These are phyloP conservation scores for Archivesica marissinica DNA, from an alignment of 1,140 invertebrate species.

Conservation along the genomic window DNA sequence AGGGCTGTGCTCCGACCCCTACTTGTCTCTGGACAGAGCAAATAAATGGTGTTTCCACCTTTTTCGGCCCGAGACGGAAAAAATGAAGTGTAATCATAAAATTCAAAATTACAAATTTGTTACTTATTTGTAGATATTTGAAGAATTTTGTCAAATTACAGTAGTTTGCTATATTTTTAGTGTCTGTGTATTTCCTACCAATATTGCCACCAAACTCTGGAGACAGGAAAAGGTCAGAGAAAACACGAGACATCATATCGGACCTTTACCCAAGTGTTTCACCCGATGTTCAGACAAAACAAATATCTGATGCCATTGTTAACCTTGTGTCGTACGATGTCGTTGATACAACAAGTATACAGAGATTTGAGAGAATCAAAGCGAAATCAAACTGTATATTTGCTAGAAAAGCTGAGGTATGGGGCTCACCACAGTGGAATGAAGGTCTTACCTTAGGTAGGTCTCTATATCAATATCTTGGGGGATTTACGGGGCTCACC, in stretches of 20 bases:
- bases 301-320: constrained; percentile 59
- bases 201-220: neutral
- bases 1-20: neutral
- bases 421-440: constrained; percentile 76
- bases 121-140: neutral
- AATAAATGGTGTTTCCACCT: neutral
- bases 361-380: constrained; percentile 74
- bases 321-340: constrained; percentile 74
- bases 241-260: constrained; percentile 63
- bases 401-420: constrained; percentile 77
- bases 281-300: constrained; percentile 53
- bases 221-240: neutral
- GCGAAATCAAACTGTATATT: constrained; percentile 78
- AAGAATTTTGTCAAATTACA: neutral
- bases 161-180: neutral
- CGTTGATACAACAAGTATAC: constrained; percentile 55
- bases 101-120: no score
- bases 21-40: neutral
- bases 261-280: constrained; percentile 60
- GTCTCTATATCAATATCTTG: no score
- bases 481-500: no score
- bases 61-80: neutral
- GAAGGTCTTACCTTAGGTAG: constrained; percentile 70
- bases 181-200: constrained; percentile 3
- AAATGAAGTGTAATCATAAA: neutral